Evolutionary conservation across 2,888 invertebrate genomes (phyloP).

Genomic region (Ennomos quercinarius): DNA sequence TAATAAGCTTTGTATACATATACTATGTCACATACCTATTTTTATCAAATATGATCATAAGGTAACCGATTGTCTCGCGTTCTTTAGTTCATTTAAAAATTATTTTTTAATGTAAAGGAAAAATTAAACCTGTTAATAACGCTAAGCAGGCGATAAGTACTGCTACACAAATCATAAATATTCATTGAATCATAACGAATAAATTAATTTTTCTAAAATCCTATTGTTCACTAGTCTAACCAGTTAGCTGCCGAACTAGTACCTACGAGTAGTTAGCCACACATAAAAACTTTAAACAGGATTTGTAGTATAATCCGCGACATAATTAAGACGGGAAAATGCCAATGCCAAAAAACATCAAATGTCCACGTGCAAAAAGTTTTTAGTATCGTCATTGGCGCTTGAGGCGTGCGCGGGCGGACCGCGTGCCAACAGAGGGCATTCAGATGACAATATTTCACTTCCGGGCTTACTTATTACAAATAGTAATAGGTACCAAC

Average conservation of each 20-base stretch:
- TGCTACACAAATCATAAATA: conserved; percentile 3
- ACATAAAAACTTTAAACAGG: conserved; percentile 65
- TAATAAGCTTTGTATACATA: too few relatives aligned
- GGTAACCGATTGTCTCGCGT: too few relatives aligned
- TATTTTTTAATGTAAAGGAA: too few relatives aligned
- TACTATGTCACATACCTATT: too few relatives aligned
- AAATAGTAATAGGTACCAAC: background rate
- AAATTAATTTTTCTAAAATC: background rate
- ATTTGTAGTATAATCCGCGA: conserved; percentile 63
- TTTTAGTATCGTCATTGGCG: conserved; percentile 30
- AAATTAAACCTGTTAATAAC: too few relatives aligned
- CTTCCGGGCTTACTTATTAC: conserved; percentile 24
- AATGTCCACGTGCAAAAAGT: conserved; percentile 53
- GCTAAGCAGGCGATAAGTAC: too few relatives aligned
- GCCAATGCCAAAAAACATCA: conserved; percentile 63
- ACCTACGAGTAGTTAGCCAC: conserved; percentile 24
- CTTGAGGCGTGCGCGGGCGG: conserved; percentile 13
- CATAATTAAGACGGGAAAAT: conserved; percentile 59
- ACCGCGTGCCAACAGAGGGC: conserved; percentile 23
- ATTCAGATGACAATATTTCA: conserved; percentile 23
- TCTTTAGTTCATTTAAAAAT: too few relatives aligned
- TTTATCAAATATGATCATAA: too few relatives aligned
- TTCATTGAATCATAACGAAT: background rate
- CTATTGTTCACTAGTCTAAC: conserved; percentile 6
- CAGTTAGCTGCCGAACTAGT: conserved; percentile 41